These are phyloP conservation scores for Lerema accius DNA, from an alignment of 1,140 invertebrate genomes.

Conservation along the genomic window DNA sequence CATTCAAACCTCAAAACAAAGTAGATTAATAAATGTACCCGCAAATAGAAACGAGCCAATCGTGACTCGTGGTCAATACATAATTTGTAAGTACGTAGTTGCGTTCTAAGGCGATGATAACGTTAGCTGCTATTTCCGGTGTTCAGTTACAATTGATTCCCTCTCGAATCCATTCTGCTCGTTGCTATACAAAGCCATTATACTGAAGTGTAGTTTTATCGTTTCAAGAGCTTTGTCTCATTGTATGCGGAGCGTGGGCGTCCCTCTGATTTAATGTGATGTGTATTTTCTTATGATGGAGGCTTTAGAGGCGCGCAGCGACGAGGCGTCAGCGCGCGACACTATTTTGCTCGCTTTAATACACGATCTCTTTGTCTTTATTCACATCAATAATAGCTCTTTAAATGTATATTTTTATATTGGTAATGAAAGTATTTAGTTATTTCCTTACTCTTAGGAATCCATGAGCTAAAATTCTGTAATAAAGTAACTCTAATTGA, in stretches of 20 bases:
- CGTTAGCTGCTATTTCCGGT: conserved; percentile 31
- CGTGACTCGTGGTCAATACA: not conserved
- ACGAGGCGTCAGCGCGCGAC: conserved; percentile 37
- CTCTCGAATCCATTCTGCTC: conserved; percentile 31
- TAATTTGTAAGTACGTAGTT: not conserved
- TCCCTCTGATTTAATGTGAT: conserved; percentile 62
- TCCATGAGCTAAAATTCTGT: too few species aligned
- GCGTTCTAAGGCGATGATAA: conserved; percentile 12
- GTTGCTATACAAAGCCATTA: conserved; percentile 50
- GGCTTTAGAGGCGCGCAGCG: conserved; percentile 46
- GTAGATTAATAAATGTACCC: not conserved
- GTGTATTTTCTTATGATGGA: conserved; percentile 65
- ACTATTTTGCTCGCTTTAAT: conserved; percentile 1
- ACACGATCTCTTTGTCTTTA: conserved; percentile 4
- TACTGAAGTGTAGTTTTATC: conserved; percentile 51
- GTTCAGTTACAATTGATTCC: conserved; percentile 35
- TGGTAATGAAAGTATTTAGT: too few species aligned
- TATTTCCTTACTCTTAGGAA: too few species aligned
- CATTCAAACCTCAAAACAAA: too few species aligned
- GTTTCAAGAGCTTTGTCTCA: conserved; percentile 66
- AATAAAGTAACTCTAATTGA: too few species aligned
- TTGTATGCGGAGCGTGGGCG: conserved; percentile 63
- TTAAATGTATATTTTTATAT: too few species aligned
- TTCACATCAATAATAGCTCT: not conserved
- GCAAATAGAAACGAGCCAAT: not conserved